Percentiles rank a stretch among this genome's conserved stretches.
phyloP scores from a whole-genome alignment of 2,888 invertebrate species.

The Hydriomena furcata region DNA sequence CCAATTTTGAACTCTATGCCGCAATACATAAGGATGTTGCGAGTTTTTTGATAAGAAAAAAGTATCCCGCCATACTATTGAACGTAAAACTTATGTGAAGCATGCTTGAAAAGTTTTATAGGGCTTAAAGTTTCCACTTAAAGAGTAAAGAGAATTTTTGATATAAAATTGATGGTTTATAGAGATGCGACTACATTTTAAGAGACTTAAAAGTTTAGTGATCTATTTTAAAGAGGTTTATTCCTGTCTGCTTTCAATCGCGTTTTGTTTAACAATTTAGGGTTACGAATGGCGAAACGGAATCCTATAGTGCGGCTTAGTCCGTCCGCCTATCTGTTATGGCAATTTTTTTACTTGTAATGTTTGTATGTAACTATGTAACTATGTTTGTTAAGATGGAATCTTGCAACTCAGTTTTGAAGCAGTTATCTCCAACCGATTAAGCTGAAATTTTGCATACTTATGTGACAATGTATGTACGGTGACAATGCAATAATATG shows the following conservation, averaged over 20 bases:
- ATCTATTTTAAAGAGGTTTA: constrained; percentile 18
- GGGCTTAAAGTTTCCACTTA: constrained; percentile 74
- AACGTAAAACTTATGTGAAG: constrained; percentile 78
- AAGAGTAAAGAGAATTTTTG: constrained; percentile 67
- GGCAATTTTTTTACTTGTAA: too few species aligned
- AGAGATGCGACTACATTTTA: constrained; percentile 22
- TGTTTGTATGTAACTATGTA: too few species aligned
- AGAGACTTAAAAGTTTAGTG: constrained; percentile 18
- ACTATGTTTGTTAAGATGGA: too few species aligned
- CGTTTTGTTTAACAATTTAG: constrained; percentile 4
- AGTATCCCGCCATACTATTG: constrained; percentile 57
- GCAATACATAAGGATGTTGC: constrained; percentile 13
- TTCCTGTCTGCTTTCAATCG: constrained; percentile 10
- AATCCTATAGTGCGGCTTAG: too few species aligned
- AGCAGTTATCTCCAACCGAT: too few species aligned
- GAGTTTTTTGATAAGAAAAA: constrained; percentile 11
- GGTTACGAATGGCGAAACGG: too few species aligned
- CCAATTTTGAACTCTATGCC: constrained; percentile 1
- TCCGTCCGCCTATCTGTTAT: too few species aligned
- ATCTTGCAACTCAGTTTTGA: too few species aligned
- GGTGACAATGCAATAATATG: too few species aligned
- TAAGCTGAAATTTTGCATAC: too few species aligned
- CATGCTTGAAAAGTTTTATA: constrained; percentile 78
- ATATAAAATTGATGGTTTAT: constrained; percentile 52
- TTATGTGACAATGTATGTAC: too few species aligned